phyloP scores from a whole-genome alignment of 2,113 vertebrate genomes.

The Campylomormyrus tamandua region DNA sequence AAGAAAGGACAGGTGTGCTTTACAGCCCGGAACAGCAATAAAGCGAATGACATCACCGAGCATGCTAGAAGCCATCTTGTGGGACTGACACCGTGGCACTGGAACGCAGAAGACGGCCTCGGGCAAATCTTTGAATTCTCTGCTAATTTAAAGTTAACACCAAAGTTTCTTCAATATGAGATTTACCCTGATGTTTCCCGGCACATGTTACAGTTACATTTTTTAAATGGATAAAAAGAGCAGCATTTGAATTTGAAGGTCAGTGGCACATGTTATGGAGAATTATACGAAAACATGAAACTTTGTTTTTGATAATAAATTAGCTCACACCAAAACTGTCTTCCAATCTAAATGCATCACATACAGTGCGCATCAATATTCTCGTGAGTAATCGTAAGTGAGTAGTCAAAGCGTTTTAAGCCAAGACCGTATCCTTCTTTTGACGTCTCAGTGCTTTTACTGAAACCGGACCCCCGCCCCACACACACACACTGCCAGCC shows the following conservation, averaged over 20 bases:
- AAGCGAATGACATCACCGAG: not conserved
- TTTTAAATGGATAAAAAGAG: not conserved
- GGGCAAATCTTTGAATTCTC: constrained; percentile 2
- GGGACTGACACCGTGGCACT: not conserved
- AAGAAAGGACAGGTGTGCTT: not conserved
- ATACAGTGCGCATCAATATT: not conserved
- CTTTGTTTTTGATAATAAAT: not conserved
- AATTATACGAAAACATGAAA: not conserved
- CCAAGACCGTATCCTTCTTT: not conserved
- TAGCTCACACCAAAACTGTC: not conserved
- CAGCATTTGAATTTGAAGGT: not conserved
- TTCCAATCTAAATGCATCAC: not conserved
- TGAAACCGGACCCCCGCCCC: not conserved
- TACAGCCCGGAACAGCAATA: not conserved
- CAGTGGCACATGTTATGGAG: not conserved
- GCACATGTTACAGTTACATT: not conserved
- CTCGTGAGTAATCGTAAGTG: not conserved
- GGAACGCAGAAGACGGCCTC: not conserved
- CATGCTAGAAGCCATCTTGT: not conserved
- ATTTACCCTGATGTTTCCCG: not conserved
- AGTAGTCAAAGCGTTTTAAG: not conserved
- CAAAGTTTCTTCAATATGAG: constrained; percentile 9
- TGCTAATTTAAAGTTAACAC: constrained; percentile 14
- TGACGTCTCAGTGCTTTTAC: not conserved
- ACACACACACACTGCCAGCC: not conserved